phyloP scores from a whole-genome alignment of 2,113 vertebrate species.

The Columbina picui region DNA sequence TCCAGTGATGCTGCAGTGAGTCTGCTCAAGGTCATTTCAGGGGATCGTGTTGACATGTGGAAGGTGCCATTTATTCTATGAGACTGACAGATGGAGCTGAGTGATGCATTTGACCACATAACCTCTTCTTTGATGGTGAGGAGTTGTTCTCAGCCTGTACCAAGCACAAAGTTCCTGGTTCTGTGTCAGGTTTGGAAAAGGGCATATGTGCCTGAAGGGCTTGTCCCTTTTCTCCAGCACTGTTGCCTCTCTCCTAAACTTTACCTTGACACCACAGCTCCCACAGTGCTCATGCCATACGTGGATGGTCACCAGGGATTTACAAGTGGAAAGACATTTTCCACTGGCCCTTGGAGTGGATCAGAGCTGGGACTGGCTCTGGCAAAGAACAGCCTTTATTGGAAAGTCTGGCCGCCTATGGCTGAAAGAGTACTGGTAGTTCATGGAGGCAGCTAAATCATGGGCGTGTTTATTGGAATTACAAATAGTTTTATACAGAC shows the following conservation, averaged over 20 bases:
- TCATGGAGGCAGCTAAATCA: background rate
- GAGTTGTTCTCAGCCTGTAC: background rate
- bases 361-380: background rate
- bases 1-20: background rate
- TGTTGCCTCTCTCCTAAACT: background rate
- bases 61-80: background rate
- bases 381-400: background rate
- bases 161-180: background rate
- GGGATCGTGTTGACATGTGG: background rate
- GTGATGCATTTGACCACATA: background rate
- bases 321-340: background rate
- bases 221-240: background rate
- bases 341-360: background rate
- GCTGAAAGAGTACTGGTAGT: background rate
- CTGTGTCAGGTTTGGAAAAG: background rate
- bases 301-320: background rate
- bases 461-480: constrained; percentile 40
- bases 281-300: background rate
- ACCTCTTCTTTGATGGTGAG: background rate
- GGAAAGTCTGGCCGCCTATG: background rate
- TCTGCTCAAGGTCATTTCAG: background rate
- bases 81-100: background rate
- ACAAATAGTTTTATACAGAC: constrained; percentile 48
- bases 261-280: background rate
- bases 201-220: background rate